phyloP scores from a whole-genome alignment of 2,797 vertebrate species.

The Halcyon badia region DNA sequence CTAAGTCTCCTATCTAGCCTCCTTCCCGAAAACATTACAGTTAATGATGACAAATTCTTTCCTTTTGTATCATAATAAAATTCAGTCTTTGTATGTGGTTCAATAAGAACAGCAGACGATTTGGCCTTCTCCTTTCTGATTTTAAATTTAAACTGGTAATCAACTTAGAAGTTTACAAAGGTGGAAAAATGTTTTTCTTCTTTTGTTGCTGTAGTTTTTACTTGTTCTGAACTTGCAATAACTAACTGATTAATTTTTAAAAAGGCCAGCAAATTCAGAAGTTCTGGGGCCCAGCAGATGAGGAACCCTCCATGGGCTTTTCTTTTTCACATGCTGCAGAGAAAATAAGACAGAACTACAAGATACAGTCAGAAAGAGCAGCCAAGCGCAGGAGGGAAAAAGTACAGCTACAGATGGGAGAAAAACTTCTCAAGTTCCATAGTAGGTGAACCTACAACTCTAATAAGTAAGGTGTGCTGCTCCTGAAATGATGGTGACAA shows the following conservation, averaged over 20 bases:
- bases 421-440: not conserved
- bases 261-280: not conserved
- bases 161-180: not conserved
- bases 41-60: slow-evolving; percentile 68
- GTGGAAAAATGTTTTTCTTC: not conserved
- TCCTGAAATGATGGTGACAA: not conserved
- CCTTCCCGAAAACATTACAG: slow-evolving; percentile 65
- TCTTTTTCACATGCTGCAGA: not conserved
- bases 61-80: slow-evolving; percentile 64
- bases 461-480: not conserved
- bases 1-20: slow-evolving; percentile 58
- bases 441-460: not conserved
- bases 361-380: not conserved
- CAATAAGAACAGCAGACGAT: slow-evolving; percentile 24
- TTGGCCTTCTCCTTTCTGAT: slow-evolving; percentile 22
- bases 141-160: slow-evolving; percentile 7
- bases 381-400: not conserved
- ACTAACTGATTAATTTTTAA: not conserved
- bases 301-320: not conserved
- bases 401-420: not conserved
- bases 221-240: not conserved
- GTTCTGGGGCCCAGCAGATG: not conserved
- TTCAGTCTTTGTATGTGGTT: slow-evolving; percentile 16
- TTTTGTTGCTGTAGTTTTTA: not conserved
- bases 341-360: not conserved